Base-by-base conservation (phyloP, 2,888 invertebrate genomes). In the Lampropteryx suffumata region DNA sequence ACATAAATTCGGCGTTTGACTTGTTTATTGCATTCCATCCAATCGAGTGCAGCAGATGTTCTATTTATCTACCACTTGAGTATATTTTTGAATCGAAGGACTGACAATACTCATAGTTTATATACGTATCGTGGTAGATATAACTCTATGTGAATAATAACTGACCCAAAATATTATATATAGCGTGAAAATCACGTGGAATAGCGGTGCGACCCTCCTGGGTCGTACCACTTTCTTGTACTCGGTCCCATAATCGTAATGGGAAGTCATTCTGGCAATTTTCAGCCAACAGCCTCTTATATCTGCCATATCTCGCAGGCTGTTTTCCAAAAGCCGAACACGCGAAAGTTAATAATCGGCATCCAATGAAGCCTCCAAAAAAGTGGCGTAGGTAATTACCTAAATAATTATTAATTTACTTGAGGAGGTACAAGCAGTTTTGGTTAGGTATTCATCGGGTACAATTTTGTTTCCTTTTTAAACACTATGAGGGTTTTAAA, bases 191-290 rank as follows among this genome's bases (percentile, higher is more conserved):
- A 84, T 74, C 59, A 69, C 77, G 65, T 62, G 56, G 65, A 69
- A 45, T 59, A 14, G 64, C 69, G 3, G 71, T 72, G 74, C 51
- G 8, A n/a, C 27, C 42, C 39, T 73, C 73, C 76, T 72, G 68
- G 57, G 69, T 57, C 75, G 76, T 71, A 76, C 77, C 76, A 72
- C 81, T 86, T 84, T 85, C 84, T 76, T 80, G 73, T 77, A 73
- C 77, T 68, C 73, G 7, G 70, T 77, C 71, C 76, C 79, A 79
- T 81, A 78, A 82, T 77, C 76, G 74, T 84, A 82, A 84, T 84
- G 78, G 79, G 76, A 73, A 76, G 76, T 84, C 82, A 83, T 84
- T 77, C 69, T 75, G 68, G 76, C 79, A 82, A 84, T 85, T 84
- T 82, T 67, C 75, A 70, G 69, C 73, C 71, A 76, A 77, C 67